A percentile compares a stretch with the other conserved stretches of the same genome.
These are phyloP conservation scores for Catocala sponsa DNA, from an alignment of 2,888 invertebrate species.

Conservation along the genomic window DNA sequence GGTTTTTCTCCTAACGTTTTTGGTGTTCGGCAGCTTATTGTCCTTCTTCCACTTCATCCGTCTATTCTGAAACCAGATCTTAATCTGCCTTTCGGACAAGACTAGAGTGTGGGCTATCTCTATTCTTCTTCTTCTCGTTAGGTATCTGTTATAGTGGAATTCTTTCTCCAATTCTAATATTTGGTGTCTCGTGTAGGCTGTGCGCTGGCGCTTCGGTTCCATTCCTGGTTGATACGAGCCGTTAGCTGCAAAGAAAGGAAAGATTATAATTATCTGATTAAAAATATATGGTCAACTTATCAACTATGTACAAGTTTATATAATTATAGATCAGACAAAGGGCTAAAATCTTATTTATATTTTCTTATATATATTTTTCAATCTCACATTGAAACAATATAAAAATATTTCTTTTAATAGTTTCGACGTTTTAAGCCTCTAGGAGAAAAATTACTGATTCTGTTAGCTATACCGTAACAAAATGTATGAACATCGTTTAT, in stretches of 20 bases:
- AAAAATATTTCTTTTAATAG: too few relatives aligned
- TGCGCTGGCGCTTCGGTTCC: conserved; percentile 98
- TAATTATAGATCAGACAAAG: too few relatives aligned
- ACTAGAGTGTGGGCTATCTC: conserved; percentile 99
- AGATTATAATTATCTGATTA: not conserved
- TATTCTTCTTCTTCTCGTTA: conserved; percentile 97
- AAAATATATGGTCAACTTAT: too few relatives aligned
- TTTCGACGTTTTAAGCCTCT: too few relatives aligned
- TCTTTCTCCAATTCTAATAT: conserved; percentile 99
- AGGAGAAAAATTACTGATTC: too few relatives aligned
- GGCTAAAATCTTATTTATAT: too few relatives aligned
- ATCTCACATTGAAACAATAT: too few relatives aligned
- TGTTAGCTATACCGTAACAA: too few relatives aligned
- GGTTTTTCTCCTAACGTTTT: conserved; percentile 92
- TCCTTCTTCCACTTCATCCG: conserved; percentile 93
- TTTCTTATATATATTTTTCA: too few relatives aligned
- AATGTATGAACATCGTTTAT: too few relatives aligned
- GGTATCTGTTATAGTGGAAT: conserved; percentile 98
- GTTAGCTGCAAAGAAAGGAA: conserved; percentile 91
- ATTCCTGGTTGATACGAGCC: conserved; percentile 96
- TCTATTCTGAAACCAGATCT: conserved; percentile 96
- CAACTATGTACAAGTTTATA: too few relatives aligned
- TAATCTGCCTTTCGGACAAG: conserved; percentile 95
- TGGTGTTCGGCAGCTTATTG: conserved; percentile 96
- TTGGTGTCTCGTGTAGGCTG: conserved; percentile 99